Evolutionary conservation across 1,140 invertebrate species (phyloP).

Genomic region (Drosophila fuyamai): DNA sequence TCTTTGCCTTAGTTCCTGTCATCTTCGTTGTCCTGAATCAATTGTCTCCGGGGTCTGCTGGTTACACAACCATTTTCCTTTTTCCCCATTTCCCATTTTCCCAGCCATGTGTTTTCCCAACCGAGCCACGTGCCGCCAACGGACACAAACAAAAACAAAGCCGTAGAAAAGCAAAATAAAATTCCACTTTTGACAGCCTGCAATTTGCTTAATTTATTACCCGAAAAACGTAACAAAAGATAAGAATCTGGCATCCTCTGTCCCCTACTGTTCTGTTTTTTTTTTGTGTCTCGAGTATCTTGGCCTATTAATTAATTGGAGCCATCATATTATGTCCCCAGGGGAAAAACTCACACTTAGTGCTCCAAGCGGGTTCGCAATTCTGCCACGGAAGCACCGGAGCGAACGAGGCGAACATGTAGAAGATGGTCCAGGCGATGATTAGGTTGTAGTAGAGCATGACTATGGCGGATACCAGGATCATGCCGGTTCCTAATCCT

Average conservation of each 20-base stretch:
- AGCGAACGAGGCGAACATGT: conserved; percentile 91
- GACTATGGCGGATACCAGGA: conserved; percentile 92
- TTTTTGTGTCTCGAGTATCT: conserved; percentile 2
- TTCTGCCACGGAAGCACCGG: conserved; percentile 91
- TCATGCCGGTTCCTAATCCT: conserved; percentile 93
- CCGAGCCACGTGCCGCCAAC: conserved; percentile 35
- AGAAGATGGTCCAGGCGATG: conserved; percentile 93
- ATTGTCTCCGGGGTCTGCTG: conserved; percentile 19
- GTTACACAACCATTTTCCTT: conserved; percentile 19
- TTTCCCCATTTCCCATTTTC: background rate
- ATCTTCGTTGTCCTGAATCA: conserved; percentile 13
- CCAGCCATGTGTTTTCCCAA: conserved; percentile 40
- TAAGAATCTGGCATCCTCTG: conserved; percentile 23
- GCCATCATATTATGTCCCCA: conserved; percentile 7
- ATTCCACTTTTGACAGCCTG: conserved; percentile 66
- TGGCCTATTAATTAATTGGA: conserved; percentile 49
- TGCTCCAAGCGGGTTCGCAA: conserved; percentile 91
- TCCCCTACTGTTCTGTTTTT: background rate
- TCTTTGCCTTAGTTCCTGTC: conserved; percentile 4
- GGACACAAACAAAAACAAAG: conserved; percentile 49
- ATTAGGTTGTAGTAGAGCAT: conserved; percentile 94
- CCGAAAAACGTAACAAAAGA: conserved; percentile 47
- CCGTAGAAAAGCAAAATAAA: conserved; percentile 33
- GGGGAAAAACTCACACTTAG: conserved; percentile 86
- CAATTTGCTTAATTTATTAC: conserved; percentile 72